Conservation (phyloP, 2,888 invertebrate species). For the Limnephilus rhombicus region DNA sequence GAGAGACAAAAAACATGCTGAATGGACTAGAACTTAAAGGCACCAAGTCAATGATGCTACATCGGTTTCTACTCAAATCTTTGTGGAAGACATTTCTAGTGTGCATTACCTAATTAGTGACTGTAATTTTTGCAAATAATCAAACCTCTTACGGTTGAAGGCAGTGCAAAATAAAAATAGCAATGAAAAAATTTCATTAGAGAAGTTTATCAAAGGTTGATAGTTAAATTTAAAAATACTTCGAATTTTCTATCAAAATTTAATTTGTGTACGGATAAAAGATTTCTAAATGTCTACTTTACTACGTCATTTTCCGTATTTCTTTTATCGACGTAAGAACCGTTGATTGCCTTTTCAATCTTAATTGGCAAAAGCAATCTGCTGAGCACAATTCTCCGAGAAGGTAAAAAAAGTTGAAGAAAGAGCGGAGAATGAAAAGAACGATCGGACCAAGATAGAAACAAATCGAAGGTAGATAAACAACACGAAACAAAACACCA, state of each 20-base stretch:
- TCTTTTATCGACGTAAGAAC: constrained; percentile 44
- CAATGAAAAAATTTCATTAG: background rate
- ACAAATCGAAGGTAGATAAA: constrained; percentile 61
- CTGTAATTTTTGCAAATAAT: background rate
- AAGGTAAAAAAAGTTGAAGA: constrained; percentile 45
- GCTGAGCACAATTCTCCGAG: constrained; percentile 55
- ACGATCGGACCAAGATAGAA: constrained; percentile 51
- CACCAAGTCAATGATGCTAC: background rate
- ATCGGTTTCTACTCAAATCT: background rate
- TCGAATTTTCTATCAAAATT: background rate
- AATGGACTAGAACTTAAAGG: too few species aligned
- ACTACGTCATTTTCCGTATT: background rate
- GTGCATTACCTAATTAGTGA: background rate
- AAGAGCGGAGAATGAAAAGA: constrained; percentile 48
- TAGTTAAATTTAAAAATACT: background rate
- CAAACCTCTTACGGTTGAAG: background rate
- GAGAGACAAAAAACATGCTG: too few species aligned
- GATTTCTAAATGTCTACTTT: background rate
- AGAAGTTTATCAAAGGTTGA: background rate
- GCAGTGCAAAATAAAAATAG: background rate
- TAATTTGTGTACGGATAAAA: background rate
- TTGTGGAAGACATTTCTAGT: background rate
- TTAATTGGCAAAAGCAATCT: constrained; percentile 65
- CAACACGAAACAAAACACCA: constrained; percentile 47
- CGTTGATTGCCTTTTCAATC: constrained; percentile 64